A percentile compares a stretch with the other conserved stretches of the same genome.
Conservation (phyloP, 2,113 vertebrate genomes). For the Callorhinus ursinus region DNA sequence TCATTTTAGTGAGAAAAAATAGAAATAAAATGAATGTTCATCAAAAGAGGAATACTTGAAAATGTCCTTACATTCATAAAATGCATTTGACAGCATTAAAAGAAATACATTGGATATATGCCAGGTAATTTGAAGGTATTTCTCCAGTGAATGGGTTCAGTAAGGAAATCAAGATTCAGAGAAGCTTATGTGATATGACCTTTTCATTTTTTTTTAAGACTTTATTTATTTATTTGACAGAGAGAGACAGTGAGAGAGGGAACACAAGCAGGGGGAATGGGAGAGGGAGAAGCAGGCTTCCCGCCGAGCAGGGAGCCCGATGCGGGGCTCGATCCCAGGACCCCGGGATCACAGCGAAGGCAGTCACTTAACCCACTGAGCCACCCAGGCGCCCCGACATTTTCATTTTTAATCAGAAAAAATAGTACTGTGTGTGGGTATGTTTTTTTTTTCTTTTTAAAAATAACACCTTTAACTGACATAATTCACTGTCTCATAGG, state of each 20-base stretch:
- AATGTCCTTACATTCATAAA: not conserved
- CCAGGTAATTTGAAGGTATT: not conserved
- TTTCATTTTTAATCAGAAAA: constrained; percentile 13
- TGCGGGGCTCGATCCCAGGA: too few relatives aligned
- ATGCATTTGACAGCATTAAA: not conserved
- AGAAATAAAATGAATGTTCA: not conserved
- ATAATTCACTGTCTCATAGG: not conserved
- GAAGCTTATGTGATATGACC: not conserved
- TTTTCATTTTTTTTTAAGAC: not conserved
- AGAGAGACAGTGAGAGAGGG: too few relatives aligned
- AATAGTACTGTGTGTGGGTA: not conserved
- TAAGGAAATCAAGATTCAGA: constrained; percentile 24
- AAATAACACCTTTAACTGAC: not conserved
- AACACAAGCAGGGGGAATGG: too few relatives aligned
- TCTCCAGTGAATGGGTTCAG: not conserved
- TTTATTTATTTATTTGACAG: too few relatives aligned
- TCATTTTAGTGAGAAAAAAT: not conserved
- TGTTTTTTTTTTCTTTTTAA: not conserved
- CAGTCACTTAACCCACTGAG: too few relatives aligned
- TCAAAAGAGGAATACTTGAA: not conserved
- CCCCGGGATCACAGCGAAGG: too few relatives aligned
- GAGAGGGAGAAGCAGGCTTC: too few relatives aligned
- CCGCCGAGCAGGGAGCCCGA: too few relatives aligned
- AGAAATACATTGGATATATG: not conserved
- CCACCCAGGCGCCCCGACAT: too few relatives aligned